Evolutionary conservation across 1,140 invertebrate species (phyloP).

Genomic region (Forficula auricularia): DNA sequence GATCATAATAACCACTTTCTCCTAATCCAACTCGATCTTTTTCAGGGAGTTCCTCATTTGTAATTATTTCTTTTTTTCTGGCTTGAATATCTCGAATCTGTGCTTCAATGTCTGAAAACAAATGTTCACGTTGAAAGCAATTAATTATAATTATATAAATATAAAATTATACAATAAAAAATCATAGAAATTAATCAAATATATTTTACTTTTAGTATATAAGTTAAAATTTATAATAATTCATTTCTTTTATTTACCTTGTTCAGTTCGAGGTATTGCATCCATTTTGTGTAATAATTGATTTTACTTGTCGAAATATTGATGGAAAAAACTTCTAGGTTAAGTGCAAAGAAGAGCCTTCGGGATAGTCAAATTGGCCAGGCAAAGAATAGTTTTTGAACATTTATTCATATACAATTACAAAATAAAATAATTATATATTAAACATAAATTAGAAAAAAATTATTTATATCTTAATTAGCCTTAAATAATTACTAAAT

Average conservation of each 20-base stretch:
- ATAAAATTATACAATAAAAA: constrained; percentile 1
- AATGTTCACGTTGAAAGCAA: constrained; percentile 10
- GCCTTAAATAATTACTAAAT: no score
- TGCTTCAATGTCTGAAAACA: constrained; percentile 71
- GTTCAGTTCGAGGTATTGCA: constrained; percentile 56
- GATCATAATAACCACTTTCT: constrained; percentile 77
- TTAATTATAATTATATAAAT: constrained; percentile 13
- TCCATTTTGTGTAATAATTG: constrained; percentile 34
- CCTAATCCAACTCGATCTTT: constrained; percentile 66
- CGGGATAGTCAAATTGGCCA: no score
- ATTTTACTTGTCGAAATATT: no score
- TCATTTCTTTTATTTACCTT: constrained; percentile 37
- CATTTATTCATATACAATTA: no score
- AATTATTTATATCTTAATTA: no score
- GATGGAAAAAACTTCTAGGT: no score
- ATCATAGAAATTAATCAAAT: constrained; percentile 4
- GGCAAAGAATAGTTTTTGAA: no score
- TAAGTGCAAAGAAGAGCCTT: no score
- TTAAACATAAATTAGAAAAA: no score
- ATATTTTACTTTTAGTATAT: constrained; percentile 12
- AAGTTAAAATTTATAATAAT: constrained; percentile 13
- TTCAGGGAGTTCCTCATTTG: constrained; percentile 37
- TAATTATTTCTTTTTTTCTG: constrained; percentile 54
- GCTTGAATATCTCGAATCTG: constrained; percentile 79
- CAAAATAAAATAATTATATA: no score